Base-by-base conservation (phyloP, 2,888 invertebrate genomes). In the Mesoligia furuncula region DNA sequence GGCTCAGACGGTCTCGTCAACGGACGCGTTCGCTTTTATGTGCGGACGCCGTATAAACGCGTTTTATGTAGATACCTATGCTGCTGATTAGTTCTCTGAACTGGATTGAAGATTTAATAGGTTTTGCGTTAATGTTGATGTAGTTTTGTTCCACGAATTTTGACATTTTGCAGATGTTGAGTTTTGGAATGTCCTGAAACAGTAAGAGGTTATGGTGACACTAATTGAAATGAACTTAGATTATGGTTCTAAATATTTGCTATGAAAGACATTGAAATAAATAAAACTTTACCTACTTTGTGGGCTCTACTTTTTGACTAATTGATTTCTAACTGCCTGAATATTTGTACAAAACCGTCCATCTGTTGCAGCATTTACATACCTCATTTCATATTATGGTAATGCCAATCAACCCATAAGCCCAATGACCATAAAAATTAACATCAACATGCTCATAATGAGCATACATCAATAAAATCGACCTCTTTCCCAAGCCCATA, bases 351-450 rank as follows among this genome's bases (percentile, higher is more conserved):
- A 5, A 64, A 71, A 68, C n/a, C 17, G n/a, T 7, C 42, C 85
- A 75, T 17, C 67, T 85, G 75, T 59, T 68, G 36, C 45, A 5
- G 48, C 61, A 83, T 77, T 74, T 51, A 31, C 73, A 69, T 65
- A 68, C n/a, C 65, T 71, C 48, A 81, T 73, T 73, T 71, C 39
- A 64, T 62, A 54, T 54, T 59, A 71, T 54, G 59, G 61, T 75
- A 70, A 79, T 67, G 15, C 27, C 67, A 75, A 79, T 86, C 57
- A 80, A 62, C n/a, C n/a, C 0, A 24, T 73, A 75, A 80, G 59
- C 68, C 45, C n/a, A 48, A 77, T 87, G 54, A 84, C 64, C 85
- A 78, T 86, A 74, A 80, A 87, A 85, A 87, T 75, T 75, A 67
- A 77, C 69, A 68, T 70, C 54, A 39, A 81, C 78, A 66, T 45